Base-by-base conservation (phyloP, 2,888 invertebrate genomes). In the Phortica okadai region DNA sequence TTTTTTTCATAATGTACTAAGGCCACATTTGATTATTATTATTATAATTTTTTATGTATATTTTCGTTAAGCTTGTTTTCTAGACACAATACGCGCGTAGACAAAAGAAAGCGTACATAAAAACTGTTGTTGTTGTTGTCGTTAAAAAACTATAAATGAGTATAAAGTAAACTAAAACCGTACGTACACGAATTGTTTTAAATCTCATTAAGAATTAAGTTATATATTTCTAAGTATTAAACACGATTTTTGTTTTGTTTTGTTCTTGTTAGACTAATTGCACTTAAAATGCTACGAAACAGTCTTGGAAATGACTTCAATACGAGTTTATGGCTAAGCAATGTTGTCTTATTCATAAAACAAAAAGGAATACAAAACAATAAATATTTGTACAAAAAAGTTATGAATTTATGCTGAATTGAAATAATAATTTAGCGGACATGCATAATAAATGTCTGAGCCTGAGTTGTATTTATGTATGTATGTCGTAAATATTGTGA, bases 21-120 rank as follows among this genome's bases (percentile, higher is more conserved):
- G 85, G 85, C 85, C 85, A 86, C 85, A 82, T 86, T 86, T 80
- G 84, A 76, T 25, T 86, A 79, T 83, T 33, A 33, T 78, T 83
- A 58, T 16, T 58, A 10, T 58, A 7, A 58, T 58, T 16, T 59
- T 7, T 69, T 45, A 44, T 2, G 14, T 25, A 10, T 11, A 33
- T 69, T 70, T 70, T 58, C 56, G 74, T 75, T 75, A 76, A 73
- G 54, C 44, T 67, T 67, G 67, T 8, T 42, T n/a, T 67, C 50
- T 50, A 50, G 50, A 50, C 50, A 50, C 50, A 50, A 44, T 16
- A 44, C 14, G 25, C 16, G 45, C 11, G 14, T 54, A 45, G 16
- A 42, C 11, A 14, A 70, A 70, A 6, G 14, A 41, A 72, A 56
- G 21, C 42, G 33, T 10, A 21, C n/a, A 41, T 10, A 21, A 56